Percentiles rank a stretch among this genome's conserved stretches.
Conservation (phyloP, 1,140 invertebrate genomes). For the Aradophagus sp. region DNA sequence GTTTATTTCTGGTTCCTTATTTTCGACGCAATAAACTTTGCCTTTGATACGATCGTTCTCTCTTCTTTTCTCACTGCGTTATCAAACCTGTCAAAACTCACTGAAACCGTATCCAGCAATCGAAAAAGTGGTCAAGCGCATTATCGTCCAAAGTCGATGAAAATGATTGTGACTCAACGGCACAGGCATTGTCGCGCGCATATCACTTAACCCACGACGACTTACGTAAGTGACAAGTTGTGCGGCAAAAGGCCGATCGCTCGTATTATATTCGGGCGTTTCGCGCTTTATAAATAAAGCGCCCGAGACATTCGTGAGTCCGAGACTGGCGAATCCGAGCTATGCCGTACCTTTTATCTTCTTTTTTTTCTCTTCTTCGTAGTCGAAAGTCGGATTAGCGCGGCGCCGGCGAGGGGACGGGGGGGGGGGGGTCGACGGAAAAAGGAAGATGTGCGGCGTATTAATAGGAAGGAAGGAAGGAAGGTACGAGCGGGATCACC, state of each 20-base stretch:
- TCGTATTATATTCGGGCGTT: conserved; percentile 32
- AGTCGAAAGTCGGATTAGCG: too few relatives aligned
- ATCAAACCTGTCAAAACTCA: too few relatives aligned
- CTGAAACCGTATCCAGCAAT: too few relatives aligned
- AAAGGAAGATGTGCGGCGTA: background rate
- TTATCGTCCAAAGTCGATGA: conserved; percentile 35
- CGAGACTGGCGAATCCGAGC: background rate
- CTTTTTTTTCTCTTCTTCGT: background rate
- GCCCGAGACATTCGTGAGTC: too few relatives aligned
- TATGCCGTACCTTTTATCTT: background rate
- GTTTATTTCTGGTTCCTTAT: too few relatives aligned
- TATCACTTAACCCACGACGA: conserved; percentile 53
- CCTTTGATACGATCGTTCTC: too few relatives aligned
- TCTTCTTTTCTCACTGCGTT: too few relatives aligned
- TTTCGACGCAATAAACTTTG: too few relatives aligned
- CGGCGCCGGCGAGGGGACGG: too few relatives aligned
- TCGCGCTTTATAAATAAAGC: conserved; percentile 37
- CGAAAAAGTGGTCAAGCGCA: too few relatives aligned
- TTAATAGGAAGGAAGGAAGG: background rate
- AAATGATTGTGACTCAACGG: conserved; percentile 40
- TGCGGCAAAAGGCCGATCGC: conserved; percentile 41
- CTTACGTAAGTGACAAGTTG: conserved; percentile 54
- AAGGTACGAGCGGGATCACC: background rate
- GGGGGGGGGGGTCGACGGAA: too few relatives aligned
- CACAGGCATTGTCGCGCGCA: conserved; percentile 43